Conservation (phyloP, 2,888 invertebrate species). For the Lymantria dispar region DNA sequence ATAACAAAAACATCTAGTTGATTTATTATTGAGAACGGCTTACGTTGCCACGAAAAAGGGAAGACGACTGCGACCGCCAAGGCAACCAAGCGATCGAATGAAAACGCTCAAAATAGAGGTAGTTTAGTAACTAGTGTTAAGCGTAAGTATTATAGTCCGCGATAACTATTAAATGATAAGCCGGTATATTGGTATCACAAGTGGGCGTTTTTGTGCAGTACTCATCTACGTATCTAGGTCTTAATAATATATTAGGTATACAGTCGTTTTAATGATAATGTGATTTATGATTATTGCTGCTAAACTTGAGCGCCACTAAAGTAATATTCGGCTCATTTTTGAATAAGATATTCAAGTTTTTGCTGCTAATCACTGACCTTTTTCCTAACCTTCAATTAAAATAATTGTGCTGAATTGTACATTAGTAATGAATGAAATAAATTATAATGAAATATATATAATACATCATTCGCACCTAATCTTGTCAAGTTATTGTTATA, state of each 20-base stretch:
- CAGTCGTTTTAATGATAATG: too few relatives aligned
- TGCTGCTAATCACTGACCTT: slow-evolving; percentile 9
- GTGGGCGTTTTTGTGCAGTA: slow-evolving; percentile 7
- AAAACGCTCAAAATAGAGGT: slow-evolving; percentile 53
- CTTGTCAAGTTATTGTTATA: slow-evolving; percentile 14
- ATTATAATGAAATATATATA: slow-evolving; percentile 14
- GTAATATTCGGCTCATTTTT: not conserved
- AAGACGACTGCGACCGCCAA: slow-evolving; percentile 42
- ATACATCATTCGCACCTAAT: slow-evolving; percentile 5
- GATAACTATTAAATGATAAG: slow-evolving; percentile 29
- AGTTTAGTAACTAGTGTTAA: slow-evolving; percentile 22
- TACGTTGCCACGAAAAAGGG: slow-evolving; percentile 42
- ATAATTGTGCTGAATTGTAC: slow-evolving; percentile 4
- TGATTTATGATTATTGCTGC: too few relatives aligned
- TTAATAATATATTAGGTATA: too few relatives aligned
- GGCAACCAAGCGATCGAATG: slow-evolving; percentile 42
- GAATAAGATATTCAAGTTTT: slow-evolving; percentile 2
- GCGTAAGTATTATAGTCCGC: slow-evolving; percentile 47
- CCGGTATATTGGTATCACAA: slow-evolving; percentile 1
- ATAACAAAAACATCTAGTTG: slow-evolving; percentile 26
- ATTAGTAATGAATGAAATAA: slow-evolving; percentile 3
- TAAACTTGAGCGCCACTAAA: too few relatives aligned
- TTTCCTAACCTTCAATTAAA: slow-evolving; percentile 18
- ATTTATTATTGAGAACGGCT: slow-evolving; percentile 23
- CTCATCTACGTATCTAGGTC: not conserved